A percentile compares a stretch with the other conserved stretches of the same genome.
These are phyloP conservation scores for Aplodontia rufa DNA, from an alignment of 2,113 vertebrate species.

Conservation along the genomic window DNA sequence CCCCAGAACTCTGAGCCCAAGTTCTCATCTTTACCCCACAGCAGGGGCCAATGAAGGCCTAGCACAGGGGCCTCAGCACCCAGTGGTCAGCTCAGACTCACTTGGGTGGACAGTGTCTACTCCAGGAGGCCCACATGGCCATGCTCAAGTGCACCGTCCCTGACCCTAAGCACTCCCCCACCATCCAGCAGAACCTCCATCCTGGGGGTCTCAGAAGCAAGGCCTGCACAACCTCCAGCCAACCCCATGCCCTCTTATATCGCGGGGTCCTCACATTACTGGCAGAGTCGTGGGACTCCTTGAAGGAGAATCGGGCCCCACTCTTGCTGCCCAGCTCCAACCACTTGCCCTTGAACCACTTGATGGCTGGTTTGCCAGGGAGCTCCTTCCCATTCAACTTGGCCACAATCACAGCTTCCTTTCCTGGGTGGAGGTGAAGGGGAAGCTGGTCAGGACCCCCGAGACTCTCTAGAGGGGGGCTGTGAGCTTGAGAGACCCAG, in stretches of 20 bases:
- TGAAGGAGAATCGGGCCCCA: slow-evolving; percentile 90
- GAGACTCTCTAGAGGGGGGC: neutral
- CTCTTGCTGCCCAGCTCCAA: slow-evolving; percentile 91
- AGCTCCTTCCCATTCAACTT: slow-evolving; percentile 89
- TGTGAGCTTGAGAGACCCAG: neutral
- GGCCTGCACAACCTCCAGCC: rapidly evolving
- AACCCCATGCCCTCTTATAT: rapidly evolving
- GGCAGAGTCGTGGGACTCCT: slow-evolving; percentile 89
- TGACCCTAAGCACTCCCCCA: rapidly evolving
- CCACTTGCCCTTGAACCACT: slow-evolving; percentile 97
- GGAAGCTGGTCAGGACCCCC: neutral
- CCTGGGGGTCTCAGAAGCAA: too few relatives aligned
- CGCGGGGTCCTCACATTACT: slow-evolving; percentile 84
- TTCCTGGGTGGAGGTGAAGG: slow-evolving; percentile 79
- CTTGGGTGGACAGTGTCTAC: rapidly evolving
- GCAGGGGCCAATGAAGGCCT: neutral
- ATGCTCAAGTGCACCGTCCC: rapidly evolving
- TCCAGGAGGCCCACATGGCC: too few relatives aligned
- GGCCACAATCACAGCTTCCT: slow-evolving; percentile 82
- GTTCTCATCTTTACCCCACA: too few relatives aligned
- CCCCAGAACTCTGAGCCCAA: neutral
- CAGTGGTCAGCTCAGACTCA: neutral
- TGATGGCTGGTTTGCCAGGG: slow-evolving; percentile 85
- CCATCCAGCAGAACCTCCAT: neutral
- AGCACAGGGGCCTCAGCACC: neutral